Base-by-base conservation (phyloP, 92 coral and sea anemone species). In the Montipora capitata region DNA sequence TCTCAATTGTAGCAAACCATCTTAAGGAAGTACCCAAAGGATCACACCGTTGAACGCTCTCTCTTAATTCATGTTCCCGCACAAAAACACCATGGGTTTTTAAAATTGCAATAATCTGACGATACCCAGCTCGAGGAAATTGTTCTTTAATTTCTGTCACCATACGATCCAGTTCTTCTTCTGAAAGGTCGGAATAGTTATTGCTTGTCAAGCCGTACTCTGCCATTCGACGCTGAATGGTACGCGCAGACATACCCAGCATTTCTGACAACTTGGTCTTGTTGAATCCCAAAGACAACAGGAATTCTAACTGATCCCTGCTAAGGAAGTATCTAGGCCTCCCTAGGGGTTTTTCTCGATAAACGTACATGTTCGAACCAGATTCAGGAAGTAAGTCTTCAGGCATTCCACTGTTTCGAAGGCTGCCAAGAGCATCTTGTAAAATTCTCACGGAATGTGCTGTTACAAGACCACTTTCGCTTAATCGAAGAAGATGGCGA, bases 1-100 rank as follows among this genome's bases (percentile, higher is more conserved):
- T 87, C 6, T 87, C 65, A 58, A 87, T 73, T 79, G 91, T 80
- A 39, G 81, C 91, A 87, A 87, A 80, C 91, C 87, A 87, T 57
- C 87, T 79, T 56, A 79, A 77, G 58, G 86, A 63, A 40, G 91
- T n/a, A 66, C 91, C 91, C 67, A 87, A 69, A 43, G 91, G 86
- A 80, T 87, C 91, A 87, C 81, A 87, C 62, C 91, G 59, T 56
- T 54, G 80, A 49, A 72, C 75, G 63, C 86, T 79, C n/a, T 87
- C 91, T 69, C 87, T 72, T 41, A 87, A 58, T 79, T 74, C 63
- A 54, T 67, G 57, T 80, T 79, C 76, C 59, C 91, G 66, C 38
- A 87, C 81, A 70, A 87, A 45, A 45, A 45, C 51, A 45, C 51
- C 51, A 45, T 45, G 51, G 51, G 51, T 4, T 45, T 45, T 45